These are phyloP conservation scores for Dasysyrphus tricinctus DNA, from an alignment of 2,888 invertebrate species.

Conservation along the genomic window DNA sequence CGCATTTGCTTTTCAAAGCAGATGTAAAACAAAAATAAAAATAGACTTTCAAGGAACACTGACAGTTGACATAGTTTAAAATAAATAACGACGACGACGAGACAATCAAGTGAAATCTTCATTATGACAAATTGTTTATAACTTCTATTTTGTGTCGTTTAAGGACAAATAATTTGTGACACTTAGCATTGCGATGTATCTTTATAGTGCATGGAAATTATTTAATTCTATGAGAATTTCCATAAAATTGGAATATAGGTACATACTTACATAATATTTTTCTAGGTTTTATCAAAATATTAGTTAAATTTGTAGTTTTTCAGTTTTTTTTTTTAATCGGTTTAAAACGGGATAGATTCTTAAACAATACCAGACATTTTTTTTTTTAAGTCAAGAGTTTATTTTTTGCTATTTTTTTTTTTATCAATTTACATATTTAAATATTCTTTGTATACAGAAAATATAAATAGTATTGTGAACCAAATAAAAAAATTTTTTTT, in stretches of 20 bases:
- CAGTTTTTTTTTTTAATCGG: no score
- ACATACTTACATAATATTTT: no score
- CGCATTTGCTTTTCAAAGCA: not conserved
- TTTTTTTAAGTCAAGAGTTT: no score
- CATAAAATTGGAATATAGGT: not conserved
- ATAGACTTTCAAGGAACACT: constrained; percentile 1
- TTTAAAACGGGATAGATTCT: no score
- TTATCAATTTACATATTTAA: no score
- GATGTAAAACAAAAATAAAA: not conserved
- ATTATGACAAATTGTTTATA: constrained; percentile 25
- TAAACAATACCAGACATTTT: no score
- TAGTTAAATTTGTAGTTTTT: no score
- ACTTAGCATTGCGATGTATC: not conserved
- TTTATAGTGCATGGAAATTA: not conserved
- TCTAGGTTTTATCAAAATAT: no score
- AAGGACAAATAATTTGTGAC: not conserved
- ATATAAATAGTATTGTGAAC: no score
- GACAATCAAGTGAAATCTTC: constrained; percentile 18
- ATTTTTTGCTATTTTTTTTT: no score
- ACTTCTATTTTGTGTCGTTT: constrained; percentile 1
- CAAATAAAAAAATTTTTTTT: no score
- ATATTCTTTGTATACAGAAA: no score
- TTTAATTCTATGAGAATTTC: not conserved
- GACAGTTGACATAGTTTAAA: constrained; percentile 18
- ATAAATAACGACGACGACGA: constrained; percentile 11